Evolutionary conservation across 2,888 invertebrate species (phyloP), one percentile per base, ranked within the genome.

Genomic region (Aproaerema taeniolella): DNA sequence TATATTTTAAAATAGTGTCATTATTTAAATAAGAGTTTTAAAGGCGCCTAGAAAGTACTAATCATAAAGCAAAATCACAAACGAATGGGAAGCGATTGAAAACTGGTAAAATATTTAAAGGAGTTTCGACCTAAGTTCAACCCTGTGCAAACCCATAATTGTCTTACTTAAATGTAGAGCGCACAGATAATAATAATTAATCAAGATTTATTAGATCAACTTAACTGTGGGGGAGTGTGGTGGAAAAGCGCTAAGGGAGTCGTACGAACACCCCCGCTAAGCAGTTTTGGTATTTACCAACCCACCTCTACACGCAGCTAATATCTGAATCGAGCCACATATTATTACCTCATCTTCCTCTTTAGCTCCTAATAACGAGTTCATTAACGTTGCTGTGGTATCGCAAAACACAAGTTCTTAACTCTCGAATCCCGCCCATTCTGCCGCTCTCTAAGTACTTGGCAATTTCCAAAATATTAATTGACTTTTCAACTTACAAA

Each of bases 131-230:
- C n/a, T n/a, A n/a, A n/a, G n/a, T n/a, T n/a, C n/a, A n/a, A n/a
- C n/a, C n/a, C n/a, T n/a, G n/a, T n/a, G n/a, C n/a, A n/a, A n/a
- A n/a, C n/a, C n/a, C 11, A 35, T 35, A 28, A 35, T 26, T 35
- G 14, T 43, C 41, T 43, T 46, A 50, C 42, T 53, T 43, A 54
- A 44, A 50, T 48, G 45, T 45, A 50, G 45, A 46, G 40, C 38
- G 36, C 41, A 48, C 38, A 53, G 55, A 60, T 52, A 58, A 62
- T 52, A 58, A 62, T 61, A 63, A 67, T 68, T 67, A 71, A 71
- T 70, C 65, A 66, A 66, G 68, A 73, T 71, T 65, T 67, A 72
- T 69, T 60, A 60, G 54, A 53, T 48, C 50, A 57, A 58, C 53
- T 65, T 65, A 65, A 63, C 63, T 55, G 55, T 40, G 39, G 52